These are phyloP conservation scores for Brachypalpus laphriformis DNA, from an alignment of 2,888 invertebrate genomes.

Conservation along the genomic window DNA sequence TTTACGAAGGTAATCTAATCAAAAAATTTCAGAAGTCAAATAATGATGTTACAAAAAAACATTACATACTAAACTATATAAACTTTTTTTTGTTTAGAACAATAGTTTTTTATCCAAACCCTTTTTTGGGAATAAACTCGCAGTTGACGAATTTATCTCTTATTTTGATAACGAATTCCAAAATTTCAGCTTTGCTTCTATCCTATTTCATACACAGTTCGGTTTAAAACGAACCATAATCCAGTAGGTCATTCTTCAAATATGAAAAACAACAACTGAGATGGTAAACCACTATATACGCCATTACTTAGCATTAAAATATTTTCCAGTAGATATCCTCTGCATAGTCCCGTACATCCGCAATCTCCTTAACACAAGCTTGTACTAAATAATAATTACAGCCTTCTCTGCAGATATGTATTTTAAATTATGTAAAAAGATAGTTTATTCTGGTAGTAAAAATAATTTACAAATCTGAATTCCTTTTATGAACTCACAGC, in stretches of 20 bases:
- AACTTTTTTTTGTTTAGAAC: no score
- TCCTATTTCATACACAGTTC: no score
- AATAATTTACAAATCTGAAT: neutral
- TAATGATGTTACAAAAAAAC: no score
- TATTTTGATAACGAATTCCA: no score
- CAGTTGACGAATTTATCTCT: no score
- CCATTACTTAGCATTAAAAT: neutral
- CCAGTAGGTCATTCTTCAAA: neutral
- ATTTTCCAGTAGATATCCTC: neutral
- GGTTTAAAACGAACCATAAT: no score
- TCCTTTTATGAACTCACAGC: neutral
- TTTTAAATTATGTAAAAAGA: conserved; percentile 10
- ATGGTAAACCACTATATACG: neutral
- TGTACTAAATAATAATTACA: neutral
- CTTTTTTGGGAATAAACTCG: no score
- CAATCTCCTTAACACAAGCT: neutral
- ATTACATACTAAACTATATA: no score
- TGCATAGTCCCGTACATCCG: neutral
- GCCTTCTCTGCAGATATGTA: neutral
- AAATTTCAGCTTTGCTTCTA: no score
- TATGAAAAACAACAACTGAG: neutral
- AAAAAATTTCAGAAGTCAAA: no score
- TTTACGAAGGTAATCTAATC: no score
- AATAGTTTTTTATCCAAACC: no score
- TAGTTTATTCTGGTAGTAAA: neutral